Conservation (phyloP, 2,888 invertebrate genomes). For the Cephus pygmeus region DNA sequence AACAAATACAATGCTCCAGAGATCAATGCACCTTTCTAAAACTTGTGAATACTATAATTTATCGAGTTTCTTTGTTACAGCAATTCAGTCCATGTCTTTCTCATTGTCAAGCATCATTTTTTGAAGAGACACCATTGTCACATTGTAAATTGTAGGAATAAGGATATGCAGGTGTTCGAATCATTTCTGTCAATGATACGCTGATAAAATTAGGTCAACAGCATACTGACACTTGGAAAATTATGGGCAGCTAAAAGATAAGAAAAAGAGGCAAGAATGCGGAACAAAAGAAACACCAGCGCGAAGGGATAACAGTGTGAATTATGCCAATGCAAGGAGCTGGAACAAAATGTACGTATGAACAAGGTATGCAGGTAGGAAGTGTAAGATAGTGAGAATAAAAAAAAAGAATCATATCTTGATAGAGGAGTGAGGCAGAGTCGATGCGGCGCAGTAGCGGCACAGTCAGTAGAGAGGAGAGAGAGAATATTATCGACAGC, state of each 20-base stretch:
- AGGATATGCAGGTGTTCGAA: background rate
- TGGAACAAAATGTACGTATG: slow-evolving; percentile 5
- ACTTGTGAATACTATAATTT: background rate
- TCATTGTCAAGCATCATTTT: background rate
- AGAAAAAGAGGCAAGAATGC: background rate
- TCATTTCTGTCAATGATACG: background rate
- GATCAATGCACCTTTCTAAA: background rate
- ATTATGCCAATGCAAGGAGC: background rate
- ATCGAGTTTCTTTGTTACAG: background rate
- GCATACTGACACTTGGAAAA: background rate
- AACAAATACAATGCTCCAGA: background rate
- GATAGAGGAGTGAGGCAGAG: background rate
- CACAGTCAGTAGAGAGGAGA: background rate
- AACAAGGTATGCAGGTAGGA: background rate
- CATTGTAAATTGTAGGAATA: background rate
- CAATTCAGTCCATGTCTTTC: background rate
- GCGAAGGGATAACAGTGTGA: background rate
- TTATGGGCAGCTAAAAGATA: background rate
- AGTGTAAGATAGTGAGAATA: background rate
- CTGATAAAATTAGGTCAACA: background rate
- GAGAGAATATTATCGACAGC: background rate
- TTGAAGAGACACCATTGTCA: background rate
- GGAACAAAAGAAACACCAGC: background rate
- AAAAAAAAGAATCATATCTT: background rate
- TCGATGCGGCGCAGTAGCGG: background rate